Percentiles rank a stretch among this genome's conserved stretches.
Evolutionary conservation across 2,113 vertebrate genomes (phyloP).

Genomic region (Gymnorhina tibicen): DNA sequence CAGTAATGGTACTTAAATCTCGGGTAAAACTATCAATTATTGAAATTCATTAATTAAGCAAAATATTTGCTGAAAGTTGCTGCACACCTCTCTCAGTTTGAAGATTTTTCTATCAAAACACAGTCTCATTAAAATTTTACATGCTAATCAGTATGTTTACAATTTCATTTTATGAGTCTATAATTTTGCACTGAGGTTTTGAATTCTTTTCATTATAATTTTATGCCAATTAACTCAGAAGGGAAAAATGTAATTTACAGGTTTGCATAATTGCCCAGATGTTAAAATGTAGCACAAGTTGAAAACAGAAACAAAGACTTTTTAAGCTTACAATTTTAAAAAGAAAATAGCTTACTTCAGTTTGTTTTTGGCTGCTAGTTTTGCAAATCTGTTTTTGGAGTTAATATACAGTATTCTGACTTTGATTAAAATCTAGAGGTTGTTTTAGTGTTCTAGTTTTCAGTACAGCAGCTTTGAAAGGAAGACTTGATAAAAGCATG

Average conservation of each 20-base stretch:
- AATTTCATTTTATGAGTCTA: constrained; percentile 61
- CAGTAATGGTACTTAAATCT: constrained; percentile 55
- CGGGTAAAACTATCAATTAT: constrained; percentile 59
- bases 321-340: constrained; percentile 22
- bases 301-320: constrained; percentile 21
- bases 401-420: not conserved
- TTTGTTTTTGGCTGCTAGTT: constrained; percentile 23
- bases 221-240: constrained; percentile 68
- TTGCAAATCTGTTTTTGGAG: constrained; percentile 44
- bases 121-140: constrained; percentile 69
- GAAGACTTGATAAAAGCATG: not conserved
- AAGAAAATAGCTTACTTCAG: not conserved
- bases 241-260: constrained; percentile 65
- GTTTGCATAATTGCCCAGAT: constrained; percentile 70
- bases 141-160: constrained; percentile 70
- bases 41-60: constrained; percentile 70
- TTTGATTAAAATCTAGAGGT: constrained; percentile 33
- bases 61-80: constrained; percentile 69
- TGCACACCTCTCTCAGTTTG: constrained; percentile 43
- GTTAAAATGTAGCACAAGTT: constrained; percentile 45
- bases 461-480: not conserved
- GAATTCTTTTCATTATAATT: constrained; percentile 68
- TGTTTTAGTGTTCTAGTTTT: constrained; percentile 9
- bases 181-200: constrained; percentile 53
- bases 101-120: constrained; percentile 67